phyloP scores from a whole-genome alignment of 2,113 vertebrate species.

The Bagarius yarrelli region DNA sequence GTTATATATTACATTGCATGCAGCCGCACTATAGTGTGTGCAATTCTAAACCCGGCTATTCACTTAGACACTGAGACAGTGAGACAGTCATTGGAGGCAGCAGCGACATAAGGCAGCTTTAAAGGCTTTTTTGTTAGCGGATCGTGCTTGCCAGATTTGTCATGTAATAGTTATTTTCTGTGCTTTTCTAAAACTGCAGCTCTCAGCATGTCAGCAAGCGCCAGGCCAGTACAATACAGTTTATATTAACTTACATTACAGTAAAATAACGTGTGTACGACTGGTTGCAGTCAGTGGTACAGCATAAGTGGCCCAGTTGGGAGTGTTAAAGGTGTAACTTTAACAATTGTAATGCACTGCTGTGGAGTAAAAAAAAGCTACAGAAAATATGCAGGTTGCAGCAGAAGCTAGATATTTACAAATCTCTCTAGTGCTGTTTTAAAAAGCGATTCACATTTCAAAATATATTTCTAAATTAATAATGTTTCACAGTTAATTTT shows the following conservation, averaged over 20 bases:
- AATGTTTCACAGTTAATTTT: too few relatives aligned
- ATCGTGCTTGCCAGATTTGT: constrained; percentile 48
- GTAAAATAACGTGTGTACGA: constrained; percentile 33
- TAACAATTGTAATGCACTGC: neutral
- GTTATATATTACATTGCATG: neutral
- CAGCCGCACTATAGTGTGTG: constrained; percentile 29
- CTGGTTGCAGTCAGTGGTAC: constrained; percentile 12
- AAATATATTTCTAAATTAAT: too few relatives aligned
- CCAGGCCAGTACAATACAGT: constrained; percentile 23
- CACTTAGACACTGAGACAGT: neutral
- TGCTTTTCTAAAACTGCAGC: constrained; percentile 52
- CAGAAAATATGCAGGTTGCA: neutral
- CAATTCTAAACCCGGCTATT: too few relatives aligned
- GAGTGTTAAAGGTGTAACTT: neutral
- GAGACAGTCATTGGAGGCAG: constrained; percentile 56
- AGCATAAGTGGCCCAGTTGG: constrained; percentile 20
- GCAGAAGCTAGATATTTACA: neutral
- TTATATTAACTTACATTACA: constrained; percentile 45
- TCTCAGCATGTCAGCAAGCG: constrained; percentile 42
- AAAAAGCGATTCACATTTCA: too few relatives aligned
- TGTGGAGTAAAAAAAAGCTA: neutral
- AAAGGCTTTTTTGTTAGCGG: constrained; percentile 58
- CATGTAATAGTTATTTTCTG: constrained; percentile 56
- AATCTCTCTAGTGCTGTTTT: neutral
- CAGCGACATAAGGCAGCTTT: constrained; percentile 55